Base-by-base conservation (phyloP, 2,113 vertebrate species). In the Pedetes capensis region DNA sequence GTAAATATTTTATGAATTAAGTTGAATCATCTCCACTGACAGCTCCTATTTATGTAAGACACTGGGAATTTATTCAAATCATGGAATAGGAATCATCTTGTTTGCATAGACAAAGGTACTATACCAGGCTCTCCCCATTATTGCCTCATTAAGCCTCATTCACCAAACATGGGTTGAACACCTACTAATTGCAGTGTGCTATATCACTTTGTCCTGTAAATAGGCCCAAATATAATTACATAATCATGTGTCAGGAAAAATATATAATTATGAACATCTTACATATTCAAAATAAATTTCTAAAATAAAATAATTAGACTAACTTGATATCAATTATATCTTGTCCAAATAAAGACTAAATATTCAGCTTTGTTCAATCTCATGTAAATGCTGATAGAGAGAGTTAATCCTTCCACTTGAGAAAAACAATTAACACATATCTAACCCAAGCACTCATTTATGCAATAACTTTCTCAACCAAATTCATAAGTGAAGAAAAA, bases 231-330 rank as follows among this genome's bases (percentile, higher is more conserved):
- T 96, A 92, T 93, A 97, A 96, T 96, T 95, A 96, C 78, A 91
- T 96, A 96, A 96, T 97, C 88, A 96, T 86, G 69, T 93, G 64
- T 97, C 37, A 92, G 75, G 47, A 88, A 96, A 97, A 96, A 88
- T 97, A 87, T 91, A 57, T 95, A 97, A 96, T 97, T 97, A 97
- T 74, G 81, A 95, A 83, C 39, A 84, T 95, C 92, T 95, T 79
- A 83, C 94, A 97, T 97, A 85, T 93, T 97, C 95, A 97, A 96
- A 91, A 95, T 97, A 96, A 96, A 90, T 96, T 96, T 96, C 85
- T 95, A 95, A 96, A 97, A 95, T 97, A 95, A 97, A 97, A 97
- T 97, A 95, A 97, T 97, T 97, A 94, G 87, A 75, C 57, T 90
- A 94, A 97, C 85, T 96, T 94, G 92, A 42, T 96, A 97, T 97